Evolutionary conservation across 2,797 vertebrate species (phyloP).

Genomic region (Malacoraja senta): DNA sequence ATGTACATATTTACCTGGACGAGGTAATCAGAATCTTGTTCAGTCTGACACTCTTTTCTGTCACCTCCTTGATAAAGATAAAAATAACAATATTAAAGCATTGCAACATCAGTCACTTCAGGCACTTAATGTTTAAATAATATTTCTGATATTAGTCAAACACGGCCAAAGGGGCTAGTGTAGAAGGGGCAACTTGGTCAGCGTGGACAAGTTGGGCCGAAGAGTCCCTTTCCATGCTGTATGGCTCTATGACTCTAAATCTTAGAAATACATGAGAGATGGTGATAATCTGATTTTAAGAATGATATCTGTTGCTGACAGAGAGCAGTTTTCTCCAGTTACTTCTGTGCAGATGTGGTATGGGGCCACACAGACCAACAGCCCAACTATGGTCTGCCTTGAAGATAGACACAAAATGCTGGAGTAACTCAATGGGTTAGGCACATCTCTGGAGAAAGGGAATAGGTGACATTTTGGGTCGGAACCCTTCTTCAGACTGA

Average conservation of each 20-base stretch:
- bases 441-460: no score
- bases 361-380: neutral
- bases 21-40: constrained; percentile 54
- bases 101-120: neutral
- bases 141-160: neutral
- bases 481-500: no score
- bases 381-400: neutral
- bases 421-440: no score
- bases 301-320: neutral
- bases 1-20: constrained; percentile 59
- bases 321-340: neutral
- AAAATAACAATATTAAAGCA: neutral
- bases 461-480: no score
- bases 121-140: neutral
- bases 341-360: neutral
- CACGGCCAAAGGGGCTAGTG: no score
- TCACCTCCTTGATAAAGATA: constrained; percentile 48
- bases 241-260: neutral
- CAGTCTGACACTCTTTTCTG: constrained; percentile 46
- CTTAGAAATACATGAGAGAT: neutral
- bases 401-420: no score
- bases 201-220: no score
- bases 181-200: no score
- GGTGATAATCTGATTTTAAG: neutral
- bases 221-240: no score